Conservation (phyloP, 2,797 vertebrate genomes). For the Sciaenops ocellatus region DNA sequence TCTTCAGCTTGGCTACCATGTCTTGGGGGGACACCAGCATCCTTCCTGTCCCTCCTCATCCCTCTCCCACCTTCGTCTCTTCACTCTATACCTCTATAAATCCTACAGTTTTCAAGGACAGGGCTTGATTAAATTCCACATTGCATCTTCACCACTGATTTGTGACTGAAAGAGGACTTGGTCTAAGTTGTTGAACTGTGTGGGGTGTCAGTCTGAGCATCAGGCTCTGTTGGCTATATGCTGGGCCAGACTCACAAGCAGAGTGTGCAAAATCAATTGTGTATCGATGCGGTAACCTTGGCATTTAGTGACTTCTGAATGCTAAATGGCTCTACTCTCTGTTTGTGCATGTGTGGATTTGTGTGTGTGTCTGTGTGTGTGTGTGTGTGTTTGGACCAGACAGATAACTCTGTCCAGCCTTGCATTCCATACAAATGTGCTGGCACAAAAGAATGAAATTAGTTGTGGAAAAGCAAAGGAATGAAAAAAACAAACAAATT, state of each 20-base stretch:
- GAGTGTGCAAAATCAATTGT: constrained; percentile 51
- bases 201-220: constrained; percentile 1
- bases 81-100: not conserved
- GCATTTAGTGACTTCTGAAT: constrained; percentile 66
- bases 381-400: constrained; percentile 33
- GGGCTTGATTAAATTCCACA: not conserved
- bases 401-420: constrained; percentile 15
- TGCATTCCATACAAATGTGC: constrained; percentile 38
- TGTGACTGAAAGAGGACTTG: constrained; percentile 4
- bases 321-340: constrained; percentile 43
- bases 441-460: constrained; percentile 36
- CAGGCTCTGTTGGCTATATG: not conserved
- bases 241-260: constrained; percentile 38
- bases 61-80: not conserved
- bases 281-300: constrained; percentile 62
- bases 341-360: not conserved
- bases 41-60: not conserved
- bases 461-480: constrained; percentile 31
- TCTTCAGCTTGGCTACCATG: not conserved
- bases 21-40: constrained; percentile 2
- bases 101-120: not conserved
- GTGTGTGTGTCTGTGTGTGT: constrained; percentile 28
- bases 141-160: not conserved
- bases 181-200: constrained; percentile 5
- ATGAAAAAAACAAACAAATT: constrained; percentile 8